These are phyloP conservation scores for Clunio marinus DNA, from an alignment of 2,888 invertebrate genomes.

Conservation along the genomic window DNA sequence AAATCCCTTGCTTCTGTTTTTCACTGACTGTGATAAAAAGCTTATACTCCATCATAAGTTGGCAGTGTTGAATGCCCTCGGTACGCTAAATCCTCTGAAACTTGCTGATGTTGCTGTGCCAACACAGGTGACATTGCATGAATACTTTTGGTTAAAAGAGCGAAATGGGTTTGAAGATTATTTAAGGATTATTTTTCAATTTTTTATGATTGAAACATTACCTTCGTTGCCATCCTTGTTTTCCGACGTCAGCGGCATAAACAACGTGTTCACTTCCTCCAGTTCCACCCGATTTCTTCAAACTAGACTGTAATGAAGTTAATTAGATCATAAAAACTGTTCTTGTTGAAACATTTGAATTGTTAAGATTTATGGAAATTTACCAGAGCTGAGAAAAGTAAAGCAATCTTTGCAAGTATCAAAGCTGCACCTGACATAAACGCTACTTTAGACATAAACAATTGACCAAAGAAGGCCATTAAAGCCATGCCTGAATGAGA, in stretches of 20 bases:
- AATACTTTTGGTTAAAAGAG: conserved; percentile 9
- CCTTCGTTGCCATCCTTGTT: conserved; percentile 48
- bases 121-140: conserved; percentile 15
- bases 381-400: conserved; percentile 58
- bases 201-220: conserved; percentile 43
- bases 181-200: neutral
- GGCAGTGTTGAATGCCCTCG: conserved; percentile 26
- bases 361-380: too few species aligned
- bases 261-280: conserved; percentile 56
- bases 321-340: neutral
- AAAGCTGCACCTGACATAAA: conserved; percentile 64
- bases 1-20: neutral
- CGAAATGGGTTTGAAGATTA: neutral
- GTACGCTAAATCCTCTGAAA: conserved; percentile 31
- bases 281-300: conserved; percentile 57
- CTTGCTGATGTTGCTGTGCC: neutral
- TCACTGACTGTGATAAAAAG: too few species aligned
- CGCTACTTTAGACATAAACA: conserved; percentile 65
- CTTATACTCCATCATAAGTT: conserved; percentile 31
- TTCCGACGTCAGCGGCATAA: conserved; percentile 50
- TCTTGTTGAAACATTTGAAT: too few species aligned
- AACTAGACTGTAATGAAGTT: conserved; percentile 52
- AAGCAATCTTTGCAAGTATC: conserved; percentile 62
- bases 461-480: conserved; percentile 61
- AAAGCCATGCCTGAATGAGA: conserved; percentile 54